These are phyloP conservation scores for Acholoe squamosa DNA, from an alignment of 2,888 invertebrate species.

Conservation along the genomic window DNA sequence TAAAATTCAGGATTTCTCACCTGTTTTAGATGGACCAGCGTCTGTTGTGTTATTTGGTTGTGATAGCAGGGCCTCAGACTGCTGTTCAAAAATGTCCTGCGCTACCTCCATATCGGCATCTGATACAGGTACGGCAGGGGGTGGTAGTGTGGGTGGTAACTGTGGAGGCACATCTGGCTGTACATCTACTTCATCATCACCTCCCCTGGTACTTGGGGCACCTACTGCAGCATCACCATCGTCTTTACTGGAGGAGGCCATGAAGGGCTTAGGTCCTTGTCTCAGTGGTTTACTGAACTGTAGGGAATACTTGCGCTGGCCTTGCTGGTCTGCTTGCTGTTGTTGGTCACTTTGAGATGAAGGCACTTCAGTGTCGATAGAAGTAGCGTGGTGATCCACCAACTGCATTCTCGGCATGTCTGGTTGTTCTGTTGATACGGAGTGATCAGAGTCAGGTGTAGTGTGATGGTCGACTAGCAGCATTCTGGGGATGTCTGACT, in stretches of 20 bases:
- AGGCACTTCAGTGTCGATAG: too few species aligned
- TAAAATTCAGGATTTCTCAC: too few species aligned
- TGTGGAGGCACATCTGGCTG: constrained; percentile 12
- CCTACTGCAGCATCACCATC: not conserved
- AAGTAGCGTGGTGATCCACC: too few species aligned
- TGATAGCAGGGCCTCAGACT: too few species aligned
- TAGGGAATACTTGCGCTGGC: not conserved
- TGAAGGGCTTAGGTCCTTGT: constrained; percentile 53
- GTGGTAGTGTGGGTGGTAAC: not conserved
- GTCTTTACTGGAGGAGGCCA: not conserved
- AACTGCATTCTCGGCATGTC: too few species aligned
- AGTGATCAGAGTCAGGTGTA: not conserved
- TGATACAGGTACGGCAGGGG: not conserved
- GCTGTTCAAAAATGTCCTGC: not conserved
- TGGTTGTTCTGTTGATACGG: not conserved
- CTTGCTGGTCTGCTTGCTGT: not conserved
- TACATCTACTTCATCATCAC: not conserved
- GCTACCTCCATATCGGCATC: not conserved
- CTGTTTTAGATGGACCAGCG: too few species aligned
- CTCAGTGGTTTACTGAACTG: constrained; percentile 38
- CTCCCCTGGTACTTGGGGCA: not conserved
- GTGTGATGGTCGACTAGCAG: not conserved
- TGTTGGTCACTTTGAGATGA: not conserved
- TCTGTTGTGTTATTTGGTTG: too few species aligned
- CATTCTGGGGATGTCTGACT: not conserved